phyloP scores from a whole-genome alignment of 2,113 vertebrate genomes.

The Mus pahari region DNA sequence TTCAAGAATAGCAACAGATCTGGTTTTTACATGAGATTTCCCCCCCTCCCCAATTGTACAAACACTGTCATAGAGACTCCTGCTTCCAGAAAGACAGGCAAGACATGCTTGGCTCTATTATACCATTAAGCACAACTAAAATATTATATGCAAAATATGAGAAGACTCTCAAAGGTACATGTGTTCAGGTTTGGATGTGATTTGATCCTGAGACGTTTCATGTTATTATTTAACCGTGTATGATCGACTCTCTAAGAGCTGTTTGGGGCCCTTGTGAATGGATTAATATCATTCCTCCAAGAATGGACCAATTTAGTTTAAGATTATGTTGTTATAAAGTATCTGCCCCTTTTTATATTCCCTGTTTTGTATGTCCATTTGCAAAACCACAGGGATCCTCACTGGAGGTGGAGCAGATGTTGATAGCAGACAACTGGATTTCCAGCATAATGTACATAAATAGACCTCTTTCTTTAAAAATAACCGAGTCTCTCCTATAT shows the following conservation, averaged over 20 bases:
- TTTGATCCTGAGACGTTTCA: background rate
- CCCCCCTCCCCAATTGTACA: conserved; percentile 56
- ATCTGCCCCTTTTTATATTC: background rate
- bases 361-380: background rate
- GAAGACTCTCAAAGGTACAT: conserved; percentile 19
- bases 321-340: background rate
- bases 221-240: background rate
- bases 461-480: background rate
- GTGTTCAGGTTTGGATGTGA: background rate
- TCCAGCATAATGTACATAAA: background rate
- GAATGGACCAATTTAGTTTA: background rate
- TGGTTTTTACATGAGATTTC: conserved; percentile 47
- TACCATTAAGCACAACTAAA: background rate
- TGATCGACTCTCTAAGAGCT: background rate
- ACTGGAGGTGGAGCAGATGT: background rate
- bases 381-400: background rate
- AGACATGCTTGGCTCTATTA: background rate
- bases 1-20: conserved; percentile 64
- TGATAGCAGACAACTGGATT: background rate
- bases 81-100: conserved; percentile 11
- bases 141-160: background rate
- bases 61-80: background rate
- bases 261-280: background rate
- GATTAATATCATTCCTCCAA: background rate
- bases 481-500: background rate